Evolutionary conservation across 2,888 invertebrate genomes (phyloP).

Genomic region (Dicyrtomina minuta): DNA sequence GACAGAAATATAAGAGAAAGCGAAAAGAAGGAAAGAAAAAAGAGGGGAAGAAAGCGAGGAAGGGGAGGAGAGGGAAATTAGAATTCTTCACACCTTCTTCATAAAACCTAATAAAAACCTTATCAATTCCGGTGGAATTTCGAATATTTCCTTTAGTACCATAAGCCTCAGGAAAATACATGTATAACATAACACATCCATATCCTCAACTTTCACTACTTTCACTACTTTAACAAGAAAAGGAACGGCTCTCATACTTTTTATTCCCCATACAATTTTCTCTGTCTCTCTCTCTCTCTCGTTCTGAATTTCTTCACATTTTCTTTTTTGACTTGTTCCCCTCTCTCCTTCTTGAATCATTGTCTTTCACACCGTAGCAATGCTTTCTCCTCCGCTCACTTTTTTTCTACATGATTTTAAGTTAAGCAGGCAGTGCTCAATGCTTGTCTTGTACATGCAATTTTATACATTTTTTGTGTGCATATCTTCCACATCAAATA

Average conservation of each 20-base stretch:
- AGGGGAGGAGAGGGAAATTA: constrained; percentile 10
- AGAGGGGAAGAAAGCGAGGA: not conserved
- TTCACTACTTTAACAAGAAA: not conserved
- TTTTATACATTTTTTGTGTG: too few relatives aligned
- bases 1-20: not conserved
- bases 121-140: constrained; percentile 28
- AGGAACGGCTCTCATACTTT: not conserved
- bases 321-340: too few relatives aligned
- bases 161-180: too few relatives aligned
- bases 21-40: not conserved
- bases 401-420: too few relatives aligned
- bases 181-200: not conserved
- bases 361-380: not conserved
- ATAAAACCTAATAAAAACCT: constrained; percentile 30
- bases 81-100: constrained; percentile 26
- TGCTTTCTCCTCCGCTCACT: too few relatives aligned
- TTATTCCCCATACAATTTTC: constrained; percentile 4
- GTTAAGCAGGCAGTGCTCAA: too few relatives aligned
- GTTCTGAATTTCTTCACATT: too few relatives aligned
- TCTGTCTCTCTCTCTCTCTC: too few relatives aligned
- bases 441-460: too few relatives aligned
- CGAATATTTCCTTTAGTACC: constrained; percentile 14
- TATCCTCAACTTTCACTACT: not conserved
- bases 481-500: too few relatives aligned
- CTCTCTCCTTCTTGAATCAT: not conserved